Percentiles rank a stretch among this genome's conserved stretches.
Conservation (phyloP, 1,140 invertebrate genomes). For the Drosophila mauritiana region DNA sequence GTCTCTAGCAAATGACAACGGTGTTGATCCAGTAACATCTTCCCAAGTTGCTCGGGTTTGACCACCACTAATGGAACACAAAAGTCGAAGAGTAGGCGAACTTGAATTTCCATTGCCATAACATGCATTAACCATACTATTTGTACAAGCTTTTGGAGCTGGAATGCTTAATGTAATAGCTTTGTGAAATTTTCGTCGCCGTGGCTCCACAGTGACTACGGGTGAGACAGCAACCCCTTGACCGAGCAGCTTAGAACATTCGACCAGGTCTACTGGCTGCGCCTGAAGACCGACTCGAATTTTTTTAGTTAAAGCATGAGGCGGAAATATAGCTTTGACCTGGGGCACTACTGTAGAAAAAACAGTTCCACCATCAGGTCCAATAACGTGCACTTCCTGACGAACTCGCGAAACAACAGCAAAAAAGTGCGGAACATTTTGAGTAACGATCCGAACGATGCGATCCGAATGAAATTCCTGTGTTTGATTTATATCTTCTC, state of each 20-base stretch:
- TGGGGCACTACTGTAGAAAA: constrained; percentile 98
- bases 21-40: constrained; percentile 99
- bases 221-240: constrained; percentile 99
- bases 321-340: constrained; percentile 99
- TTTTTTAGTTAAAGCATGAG: constrained; percentile 98
- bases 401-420: constrained; percentile 98
- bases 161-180: constrained; percentile 99
- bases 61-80: constrained; percentile 99
- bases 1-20: constrained; percentile 98
- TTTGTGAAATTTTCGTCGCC: constrained; percentile 99
- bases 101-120: constrained; percentile 87
- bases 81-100: constrained; percentile 95
- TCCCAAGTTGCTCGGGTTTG: constrained; percentile 99
- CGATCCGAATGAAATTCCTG: constrained; percentile 93
- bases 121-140: constrained; percentile 97
- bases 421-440: constrained; percentile 99
- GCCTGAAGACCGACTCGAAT: constrained; percentile 99
- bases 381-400: constrained; percentile 99
- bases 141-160: constrained; percentile 95
- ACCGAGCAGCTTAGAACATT: constrained; percentile 97
- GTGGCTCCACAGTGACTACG: constrained; percentile 99
- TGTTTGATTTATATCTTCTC: constrained; percentile 93
- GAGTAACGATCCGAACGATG: constrained; percentile 97
- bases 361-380: constrained; percentile 98
- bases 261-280: constrained; percentile 97